Evolutionary conservation across 2,888 invertebrate genomes (phyloP), one percentile per base, ranked within the genome.

Genomic region (Ochlodes sylvanus): DNA sequence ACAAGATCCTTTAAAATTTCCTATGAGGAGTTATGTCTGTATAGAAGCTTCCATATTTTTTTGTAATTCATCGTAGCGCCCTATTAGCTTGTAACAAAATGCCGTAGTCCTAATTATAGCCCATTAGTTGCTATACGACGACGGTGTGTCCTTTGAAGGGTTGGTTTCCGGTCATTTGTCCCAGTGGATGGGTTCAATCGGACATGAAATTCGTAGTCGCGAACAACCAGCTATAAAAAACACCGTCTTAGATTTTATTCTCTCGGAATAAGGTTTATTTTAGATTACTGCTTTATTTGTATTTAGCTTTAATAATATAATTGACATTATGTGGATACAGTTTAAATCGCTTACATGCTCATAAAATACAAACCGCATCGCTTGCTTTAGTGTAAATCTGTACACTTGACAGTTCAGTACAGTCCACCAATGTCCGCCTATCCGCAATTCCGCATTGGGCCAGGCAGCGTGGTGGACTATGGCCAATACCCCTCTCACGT

Each of bases 151-250:
- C 60, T 60, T 60, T 66, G 58, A 52, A 66, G 21, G 54, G 17
- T 60, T 54, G 54, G 69, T 73, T 75, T 72, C 74, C 74, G 74
- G 74, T 73, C 72, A 72, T 71, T 75, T 71, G 54, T 58, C 52
- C 19, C 57, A 6, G 12, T 61, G 47, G 61, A 70, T 69, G 69
- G 66, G 73, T 70, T 72, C 71, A 75, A 73, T 69, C 69, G 71
- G 57, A 69, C 71, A 70, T 73, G 63, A 65, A 70, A 70, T 70
- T 56, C 68, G 55, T 54, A 67, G 60, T 70, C 64, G 58, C 65
- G 44, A 68, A 66, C 67, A 57, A 56, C 56, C 15, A n/a, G n/a
- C 47, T 5, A 14, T 21, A 32, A 6, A 12, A 6, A 12, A 4
- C 3, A 41, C 55, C 4, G 54, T 63, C 60, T 55, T 65, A 12